Evolutionary conservation across 2,888 invertebrate genomes (phyloP).

Genomic region (Coecobrya sp.): DNA sequence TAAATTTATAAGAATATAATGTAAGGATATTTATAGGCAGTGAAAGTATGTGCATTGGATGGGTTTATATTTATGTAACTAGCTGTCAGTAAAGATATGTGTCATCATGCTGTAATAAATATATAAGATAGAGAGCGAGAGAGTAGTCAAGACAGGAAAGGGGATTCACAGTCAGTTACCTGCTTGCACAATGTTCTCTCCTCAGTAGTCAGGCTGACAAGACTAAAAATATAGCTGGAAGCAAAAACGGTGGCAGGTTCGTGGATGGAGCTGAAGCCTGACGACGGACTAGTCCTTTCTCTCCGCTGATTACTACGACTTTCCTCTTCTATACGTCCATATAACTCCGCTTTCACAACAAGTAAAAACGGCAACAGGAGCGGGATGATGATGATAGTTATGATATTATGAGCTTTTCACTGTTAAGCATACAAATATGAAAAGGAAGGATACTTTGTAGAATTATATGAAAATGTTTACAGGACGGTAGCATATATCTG

Average conservation of each 20-base stretch:
- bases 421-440: slow-evolving; percentile 49
- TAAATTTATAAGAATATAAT: background rate
- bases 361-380: slow-evolving; percentile 64
- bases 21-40: background rate
- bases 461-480: slow-evolving; percentile 7
- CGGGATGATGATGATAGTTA: slow-evolving; percentile 29
- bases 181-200: slow-evolving; percentile 62
- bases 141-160: slow-evolving; percentile 55
- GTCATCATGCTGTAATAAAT: slow-evolving; percentile 64
- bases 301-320: slow-evolving; percentile 32
- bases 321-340: background rate
- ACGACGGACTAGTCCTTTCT: slow-evolving; percentile 21
- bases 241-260: slow-evolving; percentile 59
- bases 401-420: slow-evolving; percentile 49
- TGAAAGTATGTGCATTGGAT: background rate
- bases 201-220: slow-evolving; percentile 50
- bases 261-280: slow-evolving; percentile 53
- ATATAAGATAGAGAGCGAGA: slow-evolving; percentile 40
- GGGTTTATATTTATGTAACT: slow-evolving; percentile 54
- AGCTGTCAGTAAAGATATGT: slow-evolving; percentile 66
- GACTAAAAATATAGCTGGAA: slow-evolving; percentile 64
- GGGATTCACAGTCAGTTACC: slow-evolving; percentile 69
- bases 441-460: slow-evolving; percentile 52
- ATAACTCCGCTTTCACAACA: slow-evolving; percentile 15
- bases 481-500: background rate